Evolutionary conservation across 2,113 vertebrate species (phyloP).

Genomic region (Salvator merianae): DNA sequence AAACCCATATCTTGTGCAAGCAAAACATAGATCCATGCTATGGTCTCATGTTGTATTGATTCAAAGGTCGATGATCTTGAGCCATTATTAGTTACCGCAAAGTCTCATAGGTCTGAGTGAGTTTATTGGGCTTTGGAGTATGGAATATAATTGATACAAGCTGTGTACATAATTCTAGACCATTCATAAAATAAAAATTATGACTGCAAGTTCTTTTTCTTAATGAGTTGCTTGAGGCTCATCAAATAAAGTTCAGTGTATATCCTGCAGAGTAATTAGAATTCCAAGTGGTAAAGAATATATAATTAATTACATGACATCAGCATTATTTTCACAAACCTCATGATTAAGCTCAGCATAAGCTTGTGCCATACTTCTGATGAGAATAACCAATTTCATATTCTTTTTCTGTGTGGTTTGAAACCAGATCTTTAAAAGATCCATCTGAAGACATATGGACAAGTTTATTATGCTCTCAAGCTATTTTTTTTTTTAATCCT

Average conservation of each 20-base stretch:
- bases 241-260: constrained; percentile 34
- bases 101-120: background rate
- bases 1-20: background rate
- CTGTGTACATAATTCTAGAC: constrained; percentile 21
- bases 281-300: background rate
- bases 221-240: constrained; percentile 34
- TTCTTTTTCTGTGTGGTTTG: background rate
- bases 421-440: background rate
- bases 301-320: constrained; percentile 3
- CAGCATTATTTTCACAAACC: background rate
- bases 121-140: background rate
- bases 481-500: background rate
- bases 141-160: background rate
- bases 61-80: constrained; percentile 17
- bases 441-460: constrained; percentile 22
- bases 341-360: background rate
- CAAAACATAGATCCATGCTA: background rate
- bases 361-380: background rate
- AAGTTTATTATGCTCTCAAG: background rate
- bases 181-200: constrained; percentile 25
- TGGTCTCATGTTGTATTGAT: constrained; percentile 3
- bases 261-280: constrained; percentile 47
- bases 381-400: background rate
- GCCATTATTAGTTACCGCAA: background rate
- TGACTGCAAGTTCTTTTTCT: constrained; percentile 6